phyloP scores from a whole-genome alignment of 2,888 invertebrate species.

The Sthenelais limicola region DNA sequence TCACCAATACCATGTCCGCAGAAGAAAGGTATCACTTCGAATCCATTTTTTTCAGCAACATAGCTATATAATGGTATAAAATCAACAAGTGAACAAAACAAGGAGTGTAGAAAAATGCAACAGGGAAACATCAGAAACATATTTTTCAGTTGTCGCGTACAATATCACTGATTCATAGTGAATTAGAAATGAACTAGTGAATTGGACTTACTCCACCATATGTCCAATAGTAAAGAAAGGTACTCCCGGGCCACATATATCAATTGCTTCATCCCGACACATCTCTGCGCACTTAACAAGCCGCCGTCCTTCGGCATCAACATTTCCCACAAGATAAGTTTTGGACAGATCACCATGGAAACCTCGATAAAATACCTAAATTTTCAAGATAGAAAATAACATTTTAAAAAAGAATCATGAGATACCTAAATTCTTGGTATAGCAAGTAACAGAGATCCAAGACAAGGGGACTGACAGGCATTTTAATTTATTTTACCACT shows the following conservation, averaged over 20 bases:
- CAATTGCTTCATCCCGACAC: conserved; percentile 79
- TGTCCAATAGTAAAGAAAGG: conserved; percentile 71
- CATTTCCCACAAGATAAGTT: conserved; percentile 94
- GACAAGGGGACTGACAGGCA: no score
- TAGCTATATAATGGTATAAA: background rate
- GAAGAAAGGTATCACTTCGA: conserved; percentile 84
- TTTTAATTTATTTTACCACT: no score
- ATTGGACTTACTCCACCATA: conserved; percentile 59
- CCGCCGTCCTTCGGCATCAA: conserved; percentile 81
- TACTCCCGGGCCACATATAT: conserved; percentile 76
- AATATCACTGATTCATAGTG: no score
- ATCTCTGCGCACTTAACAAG: conserved; percentile 82
- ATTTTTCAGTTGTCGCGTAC: no score
- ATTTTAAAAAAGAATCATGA: background rate
- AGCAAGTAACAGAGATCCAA: background rate
- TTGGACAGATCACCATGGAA: conserved; percentile 99
- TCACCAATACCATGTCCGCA: conserved; percentile 93
- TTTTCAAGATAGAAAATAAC: background rate
- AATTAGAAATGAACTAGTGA: background rate
- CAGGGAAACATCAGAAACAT: no score
- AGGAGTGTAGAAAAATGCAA: background rate
- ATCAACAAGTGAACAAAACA: background rate
- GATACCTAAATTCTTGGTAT: background rate
- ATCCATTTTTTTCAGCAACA: conserved; percentile 71
- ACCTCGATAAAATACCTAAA: conserved; percentile 95